Base-by-base conservation (phyloP, 2,113 vertebrate genomes). In the Apeltes quadracus region DNA sequence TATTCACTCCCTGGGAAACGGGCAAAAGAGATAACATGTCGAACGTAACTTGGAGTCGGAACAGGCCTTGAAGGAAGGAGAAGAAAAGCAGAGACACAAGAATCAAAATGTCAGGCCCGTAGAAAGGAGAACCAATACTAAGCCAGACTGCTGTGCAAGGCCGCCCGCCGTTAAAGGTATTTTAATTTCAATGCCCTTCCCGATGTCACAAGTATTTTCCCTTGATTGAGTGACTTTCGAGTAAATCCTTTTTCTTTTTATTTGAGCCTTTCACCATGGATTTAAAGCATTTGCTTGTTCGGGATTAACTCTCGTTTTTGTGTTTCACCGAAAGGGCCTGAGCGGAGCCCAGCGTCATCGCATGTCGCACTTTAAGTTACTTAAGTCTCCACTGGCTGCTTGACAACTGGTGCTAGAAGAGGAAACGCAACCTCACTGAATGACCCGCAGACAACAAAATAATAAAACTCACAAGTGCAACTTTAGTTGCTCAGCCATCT, bases 261-360 rank as follows among this genome's bases (percentile, higher is more conserved):
- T 43, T 25, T 41, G 25, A 2, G 43, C 18, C 4, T 22, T 50
- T 69, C 7, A 41, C 18, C 14, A 5, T 5, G 22, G 7, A 50
- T 76, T 46, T 55, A 67, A 36, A 41, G 3, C 3, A 3, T 41
- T 1, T 61, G 9, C 39, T 23, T 63, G 57, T 68, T 76, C 4
- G 14, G 5, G n/a, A 36, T 57, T 7, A 59, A 78, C 36, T 27
- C 2, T 10, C 2, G 4, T 39, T 25, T 61, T 1, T 38, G 11
- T 46, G 7, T 48, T 62, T 56, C 39, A 6, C 7, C 22, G 38
- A 55, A 48, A n/a, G 12, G 5, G 20, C 25, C 3, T 27, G 18
- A 59, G 41, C n/a, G 34, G 0, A 25, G n/a, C 16, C 25, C 10
- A 2, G 3, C 10, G 51, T 29, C 22, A 27, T 36, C 56, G 8